A percentile compares a stretch with the other conserved stretches of the same genome.
Conservation (phyloP, 2,797 vertebrate species). For the Enteromius anoplus region DNA sequence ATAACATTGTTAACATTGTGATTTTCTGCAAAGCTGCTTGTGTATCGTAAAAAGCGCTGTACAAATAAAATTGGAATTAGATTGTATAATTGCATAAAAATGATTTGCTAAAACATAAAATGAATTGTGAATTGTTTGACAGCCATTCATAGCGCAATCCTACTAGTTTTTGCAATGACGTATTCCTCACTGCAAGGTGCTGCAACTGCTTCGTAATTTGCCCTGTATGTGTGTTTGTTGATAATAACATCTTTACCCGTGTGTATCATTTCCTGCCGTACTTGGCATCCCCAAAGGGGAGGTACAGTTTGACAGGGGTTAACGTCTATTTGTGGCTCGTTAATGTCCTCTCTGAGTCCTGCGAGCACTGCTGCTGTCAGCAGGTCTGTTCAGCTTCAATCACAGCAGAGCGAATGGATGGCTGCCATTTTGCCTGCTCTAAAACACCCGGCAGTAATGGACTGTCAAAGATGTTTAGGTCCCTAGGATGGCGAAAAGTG, state of each 20-base stretch:
- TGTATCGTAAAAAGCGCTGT: neutral
- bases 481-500: slow-evolving; percentile 67
- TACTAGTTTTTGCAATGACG: neutral
- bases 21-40: neutral
- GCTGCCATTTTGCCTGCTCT: slow-evolving; percentile 42
- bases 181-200: neutral
- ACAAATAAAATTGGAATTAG: neutral
- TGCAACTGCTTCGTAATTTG: neutral
- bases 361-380: slow-evolving; percentile 60
- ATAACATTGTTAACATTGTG: neutral
- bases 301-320: slow-evolving; percentile 55
- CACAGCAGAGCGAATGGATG: slow-evolving; percentile 67
- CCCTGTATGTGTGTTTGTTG: slow-evolving; percentile 19
- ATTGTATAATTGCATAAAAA: neutral
- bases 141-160: neutral
- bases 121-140: neutral
- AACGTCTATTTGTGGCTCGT: slow-evolving; percentile 61
- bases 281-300: slow-evolving; percentile 39
- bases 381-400: slow-evolving; percentile 67
- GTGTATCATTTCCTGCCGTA: slow-evolving; percentile 24
- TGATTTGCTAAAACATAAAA: neutral
- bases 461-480: slow-evolving; percentile 67
- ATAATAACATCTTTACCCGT: slow-evolving; percentile 14
- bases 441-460: slow-evolving; percentile 63
- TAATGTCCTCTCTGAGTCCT: slow-evolving; percentile 60